Conservation (phyloP, 2,113 vertebrate species). For the Pangasianodon gigas region DNA sequence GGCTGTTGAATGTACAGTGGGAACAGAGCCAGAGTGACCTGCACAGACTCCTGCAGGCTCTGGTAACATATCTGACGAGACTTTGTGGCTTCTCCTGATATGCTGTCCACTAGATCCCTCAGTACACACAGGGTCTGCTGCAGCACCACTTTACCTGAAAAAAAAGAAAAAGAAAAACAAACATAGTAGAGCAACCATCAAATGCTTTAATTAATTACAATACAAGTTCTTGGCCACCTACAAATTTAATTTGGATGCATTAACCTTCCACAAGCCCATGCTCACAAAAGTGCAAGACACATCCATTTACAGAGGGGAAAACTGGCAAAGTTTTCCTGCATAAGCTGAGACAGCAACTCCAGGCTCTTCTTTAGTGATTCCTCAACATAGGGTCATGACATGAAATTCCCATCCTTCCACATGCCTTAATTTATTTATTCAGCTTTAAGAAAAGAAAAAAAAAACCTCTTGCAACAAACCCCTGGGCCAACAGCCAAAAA, state of each 20-base stretch:
- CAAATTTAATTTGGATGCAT: not conserved
- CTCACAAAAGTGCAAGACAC: not conserved
- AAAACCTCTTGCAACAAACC: not conserved
- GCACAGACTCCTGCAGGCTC: slow-evolving; percentile 94
- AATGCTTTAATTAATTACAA: not conserved
- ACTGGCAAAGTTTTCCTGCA: not conserved
- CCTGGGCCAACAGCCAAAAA: not conserved
- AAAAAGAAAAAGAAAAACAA: slow-evolving; percentile 20
- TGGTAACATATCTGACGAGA: slow-evolving; percentile 98
- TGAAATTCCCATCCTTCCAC: not conserved
- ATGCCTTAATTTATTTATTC: not conserved
- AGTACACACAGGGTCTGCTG: slow-evolving; percentile 92
- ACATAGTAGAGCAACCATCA: not conserved
- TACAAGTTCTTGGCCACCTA: not conserved
- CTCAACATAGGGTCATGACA: not conserved
- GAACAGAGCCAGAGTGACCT: slow-evolving; percentile 94
- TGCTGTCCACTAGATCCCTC: slow-evolving; percentile 89
- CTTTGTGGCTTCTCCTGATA: slow-evolving; percentile 94
- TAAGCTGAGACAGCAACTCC: not conserved
- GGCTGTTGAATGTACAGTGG: slow-evolving; percentile 95
- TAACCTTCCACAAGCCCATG: not conserved
- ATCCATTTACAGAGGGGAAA: not conserved
- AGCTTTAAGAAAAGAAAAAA: not conserved
- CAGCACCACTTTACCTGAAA: slow-evolving; percentile 86
- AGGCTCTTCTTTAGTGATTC: not conserved